Base-by-base conservation (phyloP, 2,888 invertebrate genomes). In the Theristus sp. region DNA sequence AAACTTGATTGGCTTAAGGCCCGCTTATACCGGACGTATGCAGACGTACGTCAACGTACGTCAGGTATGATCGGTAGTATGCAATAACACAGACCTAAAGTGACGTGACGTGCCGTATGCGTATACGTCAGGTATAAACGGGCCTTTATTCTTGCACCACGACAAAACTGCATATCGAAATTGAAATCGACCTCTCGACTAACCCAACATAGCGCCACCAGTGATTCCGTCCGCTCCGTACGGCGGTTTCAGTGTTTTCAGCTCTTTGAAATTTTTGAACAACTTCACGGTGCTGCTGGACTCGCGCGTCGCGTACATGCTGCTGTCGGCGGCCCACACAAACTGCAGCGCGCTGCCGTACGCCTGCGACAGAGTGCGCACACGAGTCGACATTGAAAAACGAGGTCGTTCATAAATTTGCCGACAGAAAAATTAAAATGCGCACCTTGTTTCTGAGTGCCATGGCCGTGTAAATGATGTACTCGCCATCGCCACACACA, bases 401-500 rank as follows among this genome's bases (percentile, higher is more conserved):
- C 10, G 20, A 38, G 38, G 10, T 38, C 38, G 20, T 38, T 38
- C 38, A 38, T n/a, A n/a, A n/a, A n/a, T n/a, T n/a, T n/a, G n/a
- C n/a, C n/a, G n/a, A n/a, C n/a, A n/a, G n/a, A n/a, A n/a, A n/a
- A n/a, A n/a, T n/a, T n/a, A n/a, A n/a, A n/a, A n/a, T n/a, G 74
- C 96, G 99, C 1, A 93, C 93, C 75, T 99, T 99, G 76, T 99
- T 99, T 59, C 98, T 81, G 64, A 99, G 79, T 0, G 96, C 96
- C 93, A 98, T 94, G 0, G 98, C 91, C 0, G 98, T 99, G 79
- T 99, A 98, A 69, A 99, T 96, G 57, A 99, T 98, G 76, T 94
- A 99, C 75, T 99, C 98, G 22, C 98, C 98, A 76, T 99, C 98
- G 1, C 98, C 98, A 73, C 98, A 98, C 1, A 96, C 96, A 0